phyloP scores from a whole-genome alignment of 2,113 vertebrate genomes.

The Protobothrops mucrosquamatus region DNA sequence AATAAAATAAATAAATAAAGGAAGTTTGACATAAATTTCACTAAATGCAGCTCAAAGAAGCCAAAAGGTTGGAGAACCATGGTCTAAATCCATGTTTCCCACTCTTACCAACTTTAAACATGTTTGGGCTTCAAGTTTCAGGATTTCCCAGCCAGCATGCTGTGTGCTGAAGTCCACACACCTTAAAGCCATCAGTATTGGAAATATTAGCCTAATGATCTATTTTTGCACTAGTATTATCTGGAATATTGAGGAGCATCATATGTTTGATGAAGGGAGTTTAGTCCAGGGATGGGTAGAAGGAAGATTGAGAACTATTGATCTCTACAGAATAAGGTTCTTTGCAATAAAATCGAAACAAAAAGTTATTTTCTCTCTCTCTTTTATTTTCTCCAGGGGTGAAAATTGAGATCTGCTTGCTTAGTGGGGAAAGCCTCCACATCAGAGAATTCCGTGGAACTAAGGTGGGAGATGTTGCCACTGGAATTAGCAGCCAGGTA shows the following conservation, averaged over 20 bases:
- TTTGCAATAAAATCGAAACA: not conserved
- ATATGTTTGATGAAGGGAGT: not conserved
- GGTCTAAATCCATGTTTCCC: not conserved
- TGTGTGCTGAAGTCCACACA: not conserved
- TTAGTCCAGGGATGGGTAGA: not conserved
- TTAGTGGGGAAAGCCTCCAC: conserved; percentile 78
- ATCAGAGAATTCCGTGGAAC: conserved; percentile 89
- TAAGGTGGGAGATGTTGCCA: conserved; percentile 91
- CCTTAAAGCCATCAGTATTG: not conserved
- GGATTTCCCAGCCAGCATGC: not conserved
- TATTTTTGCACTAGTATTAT: not conserved
- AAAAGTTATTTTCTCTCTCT: not conserved
- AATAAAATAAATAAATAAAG: not conserved
- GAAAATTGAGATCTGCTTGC: conserved; percentile 86
- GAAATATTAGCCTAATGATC: not conserved
- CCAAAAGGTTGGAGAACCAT: not conserved
- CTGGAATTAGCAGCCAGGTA: conserved; percentile 96
- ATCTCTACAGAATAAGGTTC: not conserved
- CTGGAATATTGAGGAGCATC: not conserved
- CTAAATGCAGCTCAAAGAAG: not conserved
- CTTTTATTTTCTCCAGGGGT: conserved; percentile 76
- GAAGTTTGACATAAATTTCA: not conserved
- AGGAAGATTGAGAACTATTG: not conserved
- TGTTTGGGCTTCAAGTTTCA: not conserved
- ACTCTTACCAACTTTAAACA: not conserved